These are phyloP conservation scores for Scartelaos histophorus DNA, from an alignment of 2,113 vertebrate species.

Conservation along the genomic window DNA sequence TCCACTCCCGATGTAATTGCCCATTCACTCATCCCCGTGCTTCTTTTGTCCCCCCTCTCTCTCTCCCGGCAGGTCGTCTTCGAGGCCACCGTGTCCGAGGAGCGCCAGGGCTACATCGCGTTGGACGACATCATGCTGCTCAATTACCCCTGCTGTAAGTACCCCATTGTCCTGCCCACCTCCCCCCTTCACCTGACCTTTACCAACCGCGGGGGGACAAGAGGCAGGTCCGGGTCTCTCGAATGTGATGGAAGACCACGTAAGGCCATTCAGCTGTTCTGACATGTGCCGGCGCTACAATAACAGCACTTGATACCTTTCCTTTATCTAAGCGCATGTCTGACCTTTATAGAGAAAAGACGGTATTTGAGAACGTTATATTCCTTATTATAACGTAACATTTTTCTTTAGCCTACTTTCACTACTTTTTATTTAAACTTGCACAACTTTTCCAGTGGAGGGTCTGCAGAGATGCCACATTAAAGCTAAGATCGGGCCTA, in stretches of 20 bases:
- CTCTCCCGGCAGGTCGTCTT: conserved; percentile 85
- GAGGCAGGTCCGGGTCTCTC: background rate
- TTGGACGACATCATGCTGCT: conserved; percentile 93
- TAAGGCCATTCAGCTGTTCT: conserved; percentile 1
- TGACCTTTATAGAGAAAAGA: background rate
- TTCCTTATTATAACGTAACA: no score
- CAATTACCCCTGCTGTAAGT: conserved; percentile 97
- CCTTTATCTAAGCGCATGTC: background rate
- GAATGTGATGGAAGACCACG: conserved; percentile 21
- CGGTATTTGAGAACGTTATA: no score
- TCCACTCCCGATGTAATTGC: conserved; percentile 11
- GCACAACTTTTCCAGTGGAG: no score
- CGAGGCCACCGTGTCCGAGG: conserved; percentile 87
- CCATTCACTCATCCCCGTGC: conserved; percentile 29
- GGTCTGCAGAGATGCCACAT: no score
- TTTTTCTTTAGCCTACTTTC: no score
- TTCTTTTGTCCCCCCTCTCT: conserved; percentile 26
- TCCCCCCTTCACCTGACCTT: conserved; percentile 42
- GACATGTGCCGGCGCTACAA: conserved; percentile 4
- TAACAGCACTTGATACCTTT: background rate
- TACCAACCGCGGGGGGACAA: conserved; percentile 9
- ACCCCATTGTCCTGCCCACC: conserved; percentile 14
- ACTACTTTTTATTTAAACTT: no score
- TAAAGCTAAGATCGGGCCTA: no score
- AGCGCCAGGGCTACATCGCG: conserved; percentile 88